Evolutionary conservation across 2,113 vertebrate genomes (phyloP).

Genomic region (Leptobrachium ailaonicum): DNA sequence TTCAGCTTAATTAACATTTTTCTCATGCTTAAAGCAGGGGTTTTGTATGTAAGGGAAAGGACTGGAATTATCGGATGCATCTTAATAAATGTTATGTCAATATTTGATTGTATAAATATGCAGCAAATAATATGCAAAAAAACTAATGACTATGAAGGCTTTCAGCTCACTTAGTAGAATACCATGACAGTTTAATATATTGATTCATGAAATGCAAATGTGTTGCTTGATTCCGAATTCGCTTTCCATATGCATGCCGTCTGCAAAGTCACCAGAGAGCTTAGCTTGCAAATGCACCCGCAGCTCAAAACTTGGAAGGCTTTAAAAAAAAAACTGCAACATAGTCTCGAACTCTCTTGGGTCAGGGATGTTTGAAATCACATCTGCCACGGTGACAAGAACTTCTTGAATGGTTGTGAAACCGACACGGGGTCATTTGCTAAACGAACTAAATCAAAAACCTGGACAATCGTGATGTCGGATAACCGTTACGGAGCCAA

Average conservation of each 20-base stretch:
- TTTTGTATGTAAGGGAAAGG: too few species aligned
- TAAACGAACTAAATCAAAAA: constrained; percentile 14
- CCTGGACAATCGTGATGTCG: constrained; percentile 12
- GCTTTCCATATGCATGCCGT: constrained; percentile 21
- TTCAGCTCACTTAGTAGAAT: constrained; percentile 31
- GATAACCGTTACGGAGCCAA: constrained; percentile 19
- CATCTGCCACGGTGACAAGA: constrained; percentile 29
- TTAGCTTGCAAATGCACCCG: constrained; percentile 50
- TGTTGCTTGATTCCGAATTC: constrained; percentile 29
- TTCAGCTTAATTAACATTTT: too few species aligned
- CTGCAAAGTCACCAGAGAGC: constrained; percentile 24
- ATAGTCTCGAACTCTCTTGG: neutral
- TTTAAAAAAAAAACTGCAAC: neutral
- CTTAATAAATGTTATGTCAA: too few species aligned
- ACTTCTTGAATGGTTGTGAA: constrained; percentile 13
- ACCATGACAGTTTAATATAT: constrained; percentile 9
- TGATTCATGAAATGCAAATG: constrained; percentile 21
- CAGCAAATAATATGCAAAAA: neutral
- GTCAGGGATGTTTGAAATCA: constrained; percentile 24
- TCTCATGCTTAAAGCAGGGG: too few species aligned
- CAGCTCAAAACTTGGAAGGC: constrained; percentile 24
- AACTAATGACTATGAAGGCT: neutral
- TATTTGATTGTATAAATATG: constrained; percentile 34
- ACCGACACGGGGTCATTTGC: constrained; percentile 16
- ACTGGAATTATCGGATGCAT: too few species aligned